Conservation (phyloP, 2,113 vertebrate species). For the Axis porcinus region DNA sequence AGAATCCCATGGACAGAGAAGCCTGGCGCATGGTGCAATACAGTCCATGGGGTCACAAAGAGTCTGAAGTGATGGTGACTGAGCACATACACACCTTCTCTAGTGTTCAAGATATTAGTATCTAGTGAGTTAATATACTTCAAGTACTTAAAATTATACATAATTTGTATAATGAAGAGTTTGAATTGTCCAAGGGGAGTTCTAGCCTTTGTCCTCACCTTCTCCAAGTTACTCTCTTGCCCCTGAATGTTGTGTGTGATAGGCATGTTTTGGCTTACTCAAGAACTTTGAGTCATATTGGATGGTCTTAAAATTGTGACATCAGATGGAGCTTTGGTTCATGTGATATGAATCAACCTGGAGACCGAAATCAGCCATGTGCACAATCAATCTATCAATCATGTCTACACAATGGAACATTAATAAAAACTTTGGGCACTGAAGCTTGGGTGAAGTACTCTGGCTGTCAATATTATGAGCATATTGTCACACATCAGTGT, state of each 20-base stretch:
- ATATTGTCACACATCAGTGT: not conserved
- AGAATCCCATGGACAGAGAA: not conserved
- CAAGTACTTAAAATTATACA: not conserved
- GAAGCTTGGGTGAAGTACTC: not conserved
- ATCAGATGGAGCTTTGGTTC: not conserved
- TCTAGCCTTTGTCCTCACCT: not conserved
- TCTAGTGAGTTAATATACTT: not conserved
- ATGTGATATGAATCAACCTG: not conserved
- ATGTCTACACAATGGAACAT: not conserved
- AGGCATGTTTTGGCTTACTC: not conserved
- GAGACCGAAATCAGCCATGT: not conserved
- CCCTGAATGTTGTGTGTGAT: not conserved
- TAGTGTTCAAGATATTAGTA: not conserved
- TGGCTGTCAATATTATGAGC: not conserved
- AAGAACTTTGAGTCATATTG: not conserved
- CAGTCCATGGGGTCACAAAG: not conserved
- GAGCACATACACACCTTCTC: not conserved
- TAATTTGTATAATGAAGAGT: not conserved
- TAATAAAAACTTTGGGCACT: not conserved
- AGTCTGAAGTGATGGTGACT: not conserved
- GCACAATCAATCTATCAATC: not conserved
- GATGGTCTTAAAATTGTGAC: not conserved
- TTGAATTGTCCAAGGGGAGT: not conserved
- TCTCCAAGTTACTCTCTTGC: not conserved
- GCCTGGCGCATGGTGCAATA: not conserved